Conservation (phyloP, 2,113 vertebrate species). For the Macheiramphus alcinus region DNA sequence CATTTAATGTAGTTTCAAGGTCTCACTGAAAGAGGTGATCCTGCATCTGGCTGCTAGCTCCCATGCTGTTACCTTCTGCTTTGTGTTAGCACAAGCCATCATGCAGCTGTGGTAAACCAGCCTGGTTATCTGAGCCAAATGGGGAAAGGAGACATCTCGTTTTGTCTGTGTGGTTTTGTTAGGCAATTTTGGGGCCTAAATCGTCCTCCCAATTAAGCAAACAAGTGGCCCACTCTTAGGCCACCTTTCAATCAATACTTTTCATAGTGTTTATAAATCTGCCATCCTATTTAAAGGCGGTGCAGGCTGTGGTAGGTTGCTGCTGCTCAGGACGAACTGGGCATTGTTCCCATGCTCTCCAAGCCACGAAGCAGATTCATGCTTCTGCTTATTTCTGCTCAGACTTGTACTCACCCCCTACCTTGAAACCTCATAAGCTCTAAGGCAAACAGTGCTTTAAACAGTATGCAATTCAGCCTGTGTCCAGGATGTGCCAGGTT, state of each 20-base stretch:
- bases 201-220: neutral
- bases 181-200: neutral
- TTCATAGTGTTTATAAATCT: neutral
- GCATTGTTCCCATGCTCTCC: accelerated
- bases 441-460: neutral
- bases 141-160: neutral
- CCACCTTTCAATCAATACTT: neutral
- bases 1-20: neutral
- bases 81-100: neutral
- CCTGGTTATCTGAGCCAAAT: neutral
- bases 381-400: neutral
- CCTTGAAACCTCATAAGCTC: neutral
- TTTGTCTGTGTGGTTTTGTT: neutral
- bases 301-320: neutral
- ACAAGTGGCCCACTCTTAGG: neutral
- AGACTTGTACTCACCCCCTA: neutral
- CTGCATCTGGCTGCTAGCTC: neutral
- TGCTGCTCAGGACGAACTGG: neutral
- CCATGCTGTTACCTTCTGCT: neutral
- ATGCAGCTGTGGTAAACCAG: neutral
- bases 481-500: neutral
- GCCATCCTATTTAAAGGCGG: neutral
- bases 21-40: neutral
- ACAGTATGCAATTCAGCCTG: neutral
- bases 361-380: accelerated